Conservation (phyloP, 2,888 invertebrate species). For the Enchytraeus crypticus region DNA sequence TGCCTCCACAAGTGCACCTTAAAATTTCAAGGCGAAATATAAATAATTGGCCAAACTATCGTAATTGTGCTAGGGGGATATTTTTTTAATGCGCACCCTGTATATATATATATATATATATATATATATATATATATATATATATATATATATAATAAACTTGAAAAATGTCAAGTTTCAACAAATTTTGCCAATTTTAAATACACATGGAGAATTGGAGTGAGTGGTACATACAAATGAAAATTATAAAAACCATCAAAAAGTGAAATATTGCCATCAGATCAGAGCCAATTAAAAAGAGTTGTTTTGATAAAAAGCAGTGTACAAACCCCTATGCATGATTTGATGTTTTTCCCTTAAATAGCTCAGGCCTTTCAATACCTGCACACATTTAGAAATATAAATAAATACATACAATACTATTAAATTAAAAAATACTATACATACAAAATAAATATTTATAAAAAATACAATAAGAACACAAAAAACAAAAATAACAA, state of each 20-base stretch:
- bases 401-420: too few relatives aligned
- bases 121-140: constrained; percentile 1
- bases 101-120: constrained; percentile 1
- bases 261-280: background rate
- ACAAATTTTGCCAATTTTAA: too few relatives aligned
- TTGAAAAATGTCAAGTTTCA: background rate
- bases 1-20: too few relatives aligned
- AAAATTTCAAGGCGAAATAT: too few relatives aligned
- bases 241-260: background rate
- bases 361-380: constrained; percentile 90
- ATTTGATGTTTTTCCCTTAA: constrained; percentile 89
- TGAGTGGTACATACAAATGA: background rate
- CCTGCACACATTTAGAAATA: constrained; percentile 49
- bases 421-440: too few relatives aligned
- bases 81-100: too few relatives aligned
- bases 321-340: constrained; percentile 55
- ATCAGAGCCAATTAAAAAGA: background rate
- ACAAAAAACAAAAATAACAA: background rate
- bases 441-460: constrained; percentile 3
- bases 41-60: too few relatives aligned
- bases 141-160: too few relatives aligned
- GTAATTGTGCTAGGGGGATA: too few relatives aligned
- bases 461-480: background rate
- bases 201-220: background rate
- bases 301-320: background rate